Evolutionary conservation across 2,113 vertebrate species (phyloP), one percentile per base, ranked within the genome.

Genomic region (Miniopterus natalensis): DNA sequence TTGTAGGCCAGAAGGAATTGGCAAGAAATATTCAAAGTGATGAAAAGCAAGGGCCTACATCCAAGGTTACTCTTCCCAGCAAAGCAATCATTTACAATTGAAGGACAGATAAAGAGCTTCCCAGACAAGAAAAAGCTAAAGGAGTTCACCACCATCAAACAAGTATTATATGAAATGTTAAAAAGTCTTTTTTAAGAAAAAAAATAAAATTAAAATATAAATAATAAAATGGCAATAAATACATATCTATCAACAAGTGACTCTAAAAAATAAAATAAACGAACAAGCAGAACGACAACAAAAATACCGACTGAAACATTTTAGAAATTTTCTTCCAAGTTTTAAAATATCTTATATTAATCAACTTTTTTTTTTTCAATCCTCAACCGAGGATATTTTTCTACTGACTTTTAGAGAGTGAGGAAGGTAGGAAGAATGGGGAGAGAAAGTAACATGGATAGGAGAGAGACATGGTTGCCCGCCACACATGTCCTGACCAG

Each of bases 261-360:
- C 49, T 75, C 29, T 29, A 75, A 75, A 75, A 75, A 74, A 25
- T 6, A 45, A 49, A 75, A 73, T 27, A 73, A 73, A 73, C 12
- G 13, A 65, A 66, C 15, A 31, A 75, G 27, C 17, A 75, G 73
- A 31, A 31, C 14, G 47, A 73, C 12, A 45, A 71, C 23, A 74
- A 78, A 59, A 92, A 89, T 47, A 70, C 18, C 68, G 83, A 36
- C 14, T 86, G 70, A 14, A 84, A 66, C 11, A 63, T 29, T 94
- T 81, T 51, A 51, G 20, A 59, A 78, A 78, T 68, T 81, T 74
- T 84, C 68, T 53, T 71, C 40, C 13, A 78, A 27, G 7, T 84
- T 95, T 70, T 94, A n/a, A 81, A 90, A 18, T 49, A 70, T 70
- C n/a, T 57, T 75, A 47, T 4, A 89, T 59, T 59, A 53, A 89